These are phyloP conservation scores for Falco columbarius DNA, from an alignment of 2,797 vertebrate species.

Conservation along the genomic window DNA sequence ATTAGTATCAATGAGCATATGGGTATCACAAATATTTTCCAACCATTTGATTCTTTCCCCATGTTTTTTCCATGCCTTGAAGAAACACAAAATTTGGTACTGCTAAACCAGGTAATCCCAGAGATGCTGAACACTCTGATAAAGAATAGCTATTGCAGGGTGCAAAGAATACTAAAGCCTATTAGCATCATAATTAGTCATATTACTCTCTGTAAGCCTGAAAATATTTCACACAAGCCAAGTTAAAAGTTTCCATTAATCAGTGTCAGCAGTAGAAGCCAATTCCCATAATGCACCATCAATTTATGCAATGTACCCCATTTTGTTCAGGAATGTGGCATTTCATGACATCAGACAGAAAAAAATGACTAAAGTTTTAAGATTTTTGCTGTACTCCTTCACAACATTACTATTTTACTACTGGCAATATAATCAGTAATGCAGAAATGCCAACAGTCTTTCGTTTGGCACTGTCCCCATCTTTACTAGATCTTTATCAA, in stretches of 20 bases:
- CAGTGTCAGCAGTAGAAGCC: background rate
- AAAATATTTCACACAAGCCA: background rate
- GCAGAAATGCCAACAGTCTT: background rate
- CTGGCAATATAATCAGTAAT: background rate
- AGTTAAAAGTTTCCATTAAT: slow-evolving; percentile 30
- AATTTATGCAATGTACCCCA: background rate
- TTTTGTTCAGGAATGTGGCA: background rate
- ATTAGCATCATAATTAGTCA: background rate
- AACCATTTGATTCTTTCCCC: background rate
- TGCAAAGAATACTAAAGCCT: background rate
- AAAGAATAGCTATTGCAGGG: background rate
- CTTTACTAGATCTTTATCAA: slow-evolving; percentile 20
- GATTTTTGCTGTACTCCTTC: background rate
- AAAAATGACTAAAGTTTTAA: background rate
- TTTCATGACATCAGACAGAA: background rate
- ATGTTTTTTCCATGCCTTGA: background rate
- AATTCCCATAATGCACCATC: background rate
- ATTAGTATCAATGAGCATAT: background rate
- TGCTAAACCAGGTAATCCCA: background rate
- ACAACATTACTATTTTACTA: background rate
- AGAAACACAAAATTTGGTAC: background rate
- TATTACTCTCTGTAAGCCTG: background rate
- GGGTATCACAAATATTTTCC: background rate
- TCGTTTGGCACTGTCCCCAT: background rate
- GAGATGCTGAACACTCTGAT: background rate